A percentile compares a stretch with the other conserved stretches of the same genome.
Evolutionary conservation across 2,797 vertebrate genomes (phyloP).

Genomic region (Leptatherina wallacei): DNA sequence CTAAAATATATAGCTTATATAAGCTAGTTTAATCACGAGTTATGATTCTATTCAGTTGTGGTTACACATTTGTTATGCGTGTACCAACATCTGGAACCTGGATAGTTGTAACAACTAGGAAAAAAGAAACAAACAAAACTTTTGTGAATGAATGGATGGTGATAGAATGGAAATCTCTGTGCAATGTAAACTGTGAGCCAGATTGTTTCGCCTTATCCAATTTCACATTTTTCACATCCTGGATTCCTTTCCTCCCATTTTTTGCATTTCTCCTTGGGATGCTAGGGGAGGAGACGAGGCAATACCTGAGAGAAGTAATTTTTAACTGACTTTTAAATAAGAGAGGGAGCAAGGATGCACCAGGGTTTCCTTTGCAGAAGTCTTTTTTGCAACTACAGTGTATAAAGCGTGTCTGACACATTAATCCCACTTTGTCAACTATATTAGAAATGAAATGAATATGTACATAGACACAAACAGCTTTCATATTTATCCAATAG

Average conservation of each 20-base stretch:
- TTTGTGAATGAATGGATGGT: too few relatives aligned
- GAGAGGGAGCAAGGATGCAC: background rate
- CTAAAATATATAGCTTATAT: too few relatives aligned
- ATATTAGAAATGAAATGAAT: too few relatives aligned
- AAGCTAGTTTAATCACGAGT: background rate
- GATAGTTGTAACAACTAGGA: background rate
- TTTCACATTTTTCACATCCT: background rate
- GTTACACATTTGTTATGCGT: background rate
- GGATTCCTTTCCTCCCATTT: background rate
- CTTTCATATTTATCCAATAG: too few relatives aligned
- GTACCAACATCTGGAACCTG: background rate
- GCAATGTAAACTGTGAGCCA: background rate
- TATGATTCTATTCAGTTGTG: too few relatives aligned
- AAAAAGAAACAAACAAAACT: background rate
- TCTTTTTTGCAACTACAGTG: too few relatives aligned
- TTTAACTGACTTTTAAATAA: background rate
- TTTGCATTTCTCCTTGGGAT: too few relatives aligned
- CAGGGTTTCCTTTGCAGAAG: too few relatives aligned
- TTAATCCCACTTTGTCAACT: too few relatives aligned
- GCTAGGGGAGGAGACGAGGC: too few relatives aligned
- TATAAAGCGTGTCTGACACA: too few relatives aligned
- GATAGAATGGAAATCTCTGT: background rate
- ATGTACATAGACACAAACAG: too few relatives aligned
- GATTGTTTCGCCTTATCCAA: background rate
- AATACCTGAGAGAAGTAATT: background rate